A percentile compares a stretch with the other conserved stretches of the same genome.
Evolutionary conservation across 2,113 vertebrate species (phyloP).

Genomic region (Perognathus longimembris): DNA sequence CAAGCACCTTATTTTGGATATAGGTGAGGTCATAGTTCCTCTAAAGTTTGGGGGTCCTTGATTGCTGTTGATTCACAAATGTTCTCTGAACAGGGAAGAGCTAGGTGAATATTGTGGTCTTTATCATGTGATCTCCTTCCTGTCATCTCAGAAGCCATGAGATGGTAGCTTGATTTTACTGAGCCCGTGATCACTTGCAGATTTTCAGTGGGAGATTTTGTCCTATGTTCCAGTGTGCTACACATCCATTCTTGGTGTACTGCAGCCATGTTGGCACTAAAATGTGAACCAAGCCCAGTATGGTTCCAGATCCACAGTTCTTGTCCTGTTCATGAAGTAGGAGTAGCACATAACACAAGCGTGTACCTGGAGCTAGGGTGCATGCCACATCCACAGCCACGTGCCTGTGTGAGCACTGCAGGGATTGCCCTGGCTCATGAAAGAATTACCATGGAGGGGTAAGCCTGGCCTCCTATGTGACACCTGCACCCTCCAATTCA

Average conservation of each 20-base stretch:
- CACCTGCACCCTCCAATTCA: neutral
- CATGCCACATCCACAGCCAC: neutral
- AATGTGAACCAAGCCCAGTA: neutral
- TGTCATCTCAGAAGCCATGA: neutral
- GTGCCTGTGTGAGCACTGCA: neutral
- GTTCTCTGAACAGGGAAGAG: neutral
- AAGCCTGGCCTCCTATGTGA: too few species aligned
- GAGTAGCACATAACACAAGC: neutral
- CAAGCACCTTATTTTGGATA: neutral
- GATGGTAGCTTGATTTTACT: neutral
- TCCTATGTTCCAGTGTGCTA: neutral
- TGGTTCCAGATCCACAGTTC: neutral
- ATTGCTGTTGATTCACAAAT: neutral
- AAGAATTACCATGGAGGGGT: neutral
- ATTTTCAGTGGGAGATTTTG: neutral
- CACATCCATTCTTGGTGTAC: neutral
- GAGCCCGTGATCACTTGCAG: neutral
- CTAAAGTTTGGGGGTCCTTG: neutral
- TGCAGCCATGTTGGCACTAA: neutral
- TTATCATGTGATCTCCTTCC: neutral
- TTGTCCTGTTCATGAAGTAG: neutral
- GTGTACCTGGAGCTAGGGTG: neutral
- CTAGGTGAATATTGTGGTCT: neutral
- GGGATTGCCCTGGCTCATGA: neutral
- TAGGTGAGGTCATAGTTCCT: neutral